Evolutionary conservation across 53 echinoderm and acorn worm genomes (phyloP), one percentile per base, ranked within the genome.

Genomic region (Temnopleurus reevesii): DNA sequence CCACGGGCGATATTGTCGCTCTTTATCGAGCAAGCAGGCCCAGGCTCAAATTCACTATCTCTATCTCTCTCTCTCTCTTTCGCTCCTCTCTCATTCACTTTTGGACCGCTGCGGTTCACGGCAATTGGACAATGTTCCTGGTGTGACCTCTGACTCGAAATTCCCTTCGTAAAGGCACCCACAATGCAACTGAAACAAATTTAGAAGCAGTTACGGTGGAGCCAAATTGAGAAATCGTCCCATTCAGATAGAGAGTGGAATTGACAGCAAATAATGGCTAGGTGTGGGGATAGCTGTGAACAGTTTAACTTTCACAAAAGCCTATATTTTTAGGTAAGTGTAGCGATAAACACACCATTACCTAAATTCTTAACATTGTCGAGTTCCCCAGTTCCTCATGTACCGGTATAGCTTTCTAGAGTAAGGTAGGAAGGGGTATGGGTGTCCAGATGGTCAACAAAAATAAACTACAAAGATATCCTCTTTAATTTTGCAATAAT

Each of bases 101-200:
- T 77, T 7, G 41, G 38, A n/a, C 31, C 47, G 51, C 31, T 47
- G 46, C 28, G 61, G 60, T 60, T 86, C 86, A 60, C 44, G 34
- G 38, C 45, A 15, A 60, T 59, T 44, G 61, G 86, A 60, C 86
- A 60, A 86, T 86, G 86, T 86, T 86, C 55, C 55, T 53, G 86
- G 61, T 15, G 21, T 60, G 86, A 86, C 61, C 61, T 86, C 41
- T 86, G 86, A 86, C 86, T 38, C 13, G 43, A 24, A 60, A 86
- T 44, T 86, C 61, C 86, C 61, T 60, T 43, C 45, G 86, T 60
- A 86, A 60, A 45, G 25, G 45, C 24, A 60, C 59, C 86, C 86
- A 86, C 30, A 86, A 86, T 86, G 86, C 86, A 86, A 86, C 86
- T 86, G 86, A 86, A 86, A 86, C 86, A 86, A 86, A 86, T 86